A percentile compares a stretch with the other conserved stretches of the same genome.
Conservation (phyloP, 2,888 invertebrate genomes). For the Chirona hameri region DNA sequence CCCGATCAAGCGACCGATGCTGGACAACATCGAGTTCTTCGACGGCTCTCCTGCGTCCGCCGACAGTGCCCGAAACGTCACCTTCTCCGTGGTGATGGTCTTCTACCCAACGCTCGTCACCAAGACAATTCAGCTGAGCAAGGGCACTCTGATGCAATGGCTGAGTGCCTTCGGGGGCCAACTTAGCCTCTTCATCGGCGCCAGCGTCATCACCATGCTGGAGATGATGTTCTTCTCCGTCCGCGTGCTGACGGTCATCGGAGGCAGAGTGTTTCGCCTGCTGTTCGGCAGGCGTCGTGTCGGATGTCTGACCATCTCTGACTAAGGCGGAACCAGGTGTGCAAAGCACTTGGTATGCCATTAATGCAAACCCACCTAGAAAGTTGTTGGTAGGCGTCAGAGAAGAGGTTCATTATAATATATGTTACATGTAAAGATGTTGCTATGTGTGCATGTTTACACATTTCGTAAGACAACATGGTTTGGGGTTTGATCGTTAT, state of each 20-base stretch:
- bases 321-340: too few relatives aligned
- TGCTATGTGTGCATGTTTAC: too few relatives aligned
- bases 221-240: not conserved
- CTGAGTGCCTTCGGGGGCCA: not conserved
- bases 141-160: not conserved
- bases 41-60: not conserved
- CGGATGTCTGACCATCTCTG: too few relatives aligned
- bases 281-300: too few relatives aligned
- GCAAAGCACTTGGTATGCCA: too few relatives aligned
- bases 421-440: too few relatives aligned
- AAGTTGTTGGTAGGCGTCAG: too few relatives aligned
- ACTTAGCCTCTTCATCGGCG: not conserved
- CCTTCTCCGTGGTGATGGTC: not conserved
- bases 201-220: constrained; percentile 24
- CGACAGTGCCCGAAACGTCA: not conserved
- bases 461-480: too few relatives aligned
- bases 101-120: not conserved
- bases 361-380: too few relatives aligned
- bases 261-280: too few relatives aligned
- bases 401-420: too few relatives aligned
- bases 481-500: too few relatives aligned
- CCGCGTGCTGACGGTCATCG: not conserved
- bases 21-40: not conserved
- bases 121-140: not conserved
- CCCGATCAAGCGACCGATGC: not conserved